A percentile compares a stretch with the other conserved stretches of the same genome.
Evolutionary conservation across 2,113 vertebrate genomes (phyloP).

Genomic region (Salvelinus sp.): DNA sequence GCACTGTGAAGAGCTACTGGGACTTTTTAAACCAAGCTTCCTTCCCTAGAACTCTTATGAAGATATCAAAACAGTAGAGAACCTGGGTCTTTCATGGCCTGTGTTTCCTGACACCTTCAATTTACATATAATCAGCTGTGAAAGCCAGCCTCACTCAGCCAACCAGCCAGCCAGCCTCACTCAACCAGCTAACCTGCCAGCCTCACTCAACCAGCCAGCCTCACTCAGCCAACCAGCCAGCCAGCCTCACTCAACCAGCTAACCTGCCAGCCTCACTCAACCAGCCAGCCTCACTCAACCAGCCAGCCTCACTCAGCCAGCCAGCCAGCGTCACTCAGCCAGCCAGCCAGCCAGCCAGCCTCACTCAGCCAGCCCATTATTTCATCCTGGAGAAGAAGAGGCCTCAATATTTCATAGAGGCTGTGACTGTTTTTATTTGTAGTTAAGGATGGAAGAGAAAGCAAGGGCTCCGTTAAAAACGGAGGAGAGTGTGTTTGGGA

Average conservation of each 20-base stretch:
- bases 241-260: too few relatives aligned
- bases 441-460: conserved; percentile 7
- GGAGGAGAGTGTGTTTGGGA: neutral
- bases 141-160: neutral
- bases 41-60: conserved; percentile 18
- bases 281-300: neutral
- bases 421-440: neutral
- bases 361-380: conserved; percentile 28
- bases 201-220: too few relatives aligned
- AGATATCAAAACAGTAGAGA: conserved; percentile 30
- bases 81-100: conserved; percentile 10
- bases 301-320: too few relatives aligned
- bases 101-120: conserved; percentile 35
- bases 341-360: too few relatives aligned
- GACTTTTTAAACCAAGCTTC: neutral
- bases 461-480: too few relatives aligned
- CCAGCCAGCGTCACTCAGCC: too few relatives aligned
- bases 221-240: too few relatives aligned
- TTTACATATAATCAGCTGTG: conserved; percentile 20
- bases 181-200: neutral
- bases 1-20: neutral
- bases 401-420: conserved; percentile 48
- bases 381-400: conserved; percentile 25
- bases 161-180: neutral
- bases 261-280: too few relatives aligned